Percentiles rank a stretch among this genome's conserved stretches.
Conservation (phyloP, 2,113 vertebrate genomes). For the Ochotona curzoniae region DNA sequence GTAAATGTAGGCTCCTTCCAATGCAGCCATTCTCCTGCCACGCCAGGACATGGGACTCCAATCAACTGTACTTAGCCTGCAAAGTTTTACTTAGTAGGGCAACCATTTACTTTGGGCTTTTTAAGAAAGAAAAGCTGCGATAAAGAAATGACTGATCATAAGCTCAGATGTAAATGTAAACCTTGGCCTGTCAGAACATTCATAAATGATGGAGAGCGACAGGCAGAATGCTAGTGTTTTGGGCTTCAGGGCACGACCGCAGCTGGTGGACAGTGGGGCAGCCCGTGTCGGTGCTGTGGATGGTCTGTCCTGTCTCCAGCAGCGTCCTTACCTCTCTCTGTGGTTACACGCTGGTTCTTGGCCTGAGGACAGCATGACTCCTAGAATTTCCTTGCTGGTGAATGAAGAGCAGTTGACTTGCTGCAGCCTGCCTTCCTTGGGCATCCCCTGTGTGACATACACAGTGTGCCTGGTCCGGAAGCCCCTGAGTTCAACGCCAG, state of each 20-base stretch:
- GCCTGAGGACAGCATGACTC: background rate
- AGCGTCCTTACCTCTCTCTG: background rate
- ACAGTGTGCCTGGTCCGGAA: background rate
- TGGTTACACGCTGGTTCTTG: background rate
- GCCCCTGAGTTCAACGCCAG: background rate
- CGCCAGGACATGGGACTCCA: background rate
- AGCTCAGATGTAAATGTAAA: background rate
- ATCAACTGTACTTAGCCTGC: background rate
- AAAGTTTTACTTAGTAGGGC: background rate
- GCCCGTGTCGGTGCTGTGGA: background rate
- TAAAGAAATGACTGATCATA: background rate
- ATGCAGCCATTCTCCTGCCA: background rate
- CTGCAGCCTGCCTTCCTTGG: constrained; percentile 9
- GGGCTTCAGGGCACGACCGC: background rate
- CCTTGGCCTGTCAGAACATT: background rate
- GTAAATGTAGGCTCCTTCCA: constrained; percentile 5
- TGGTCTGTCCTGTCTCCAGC: background rate
- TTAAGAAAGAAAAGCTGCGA: background rate
- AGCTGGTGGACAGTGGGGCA: background rate
- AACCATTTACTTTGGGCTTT: background rate
- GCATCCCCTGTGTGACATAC: background rate
- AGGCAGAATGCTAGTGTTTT: background rate
- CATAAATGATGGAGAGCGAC: background rate
- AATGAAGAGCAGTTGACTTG: background rate
- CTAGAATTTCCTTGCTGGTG: background rate